Evolutionary conservation across 1,140 invertebrate species (phyloP), one percentile per base, ranked within the genome.

Genomic region (Camponotus pennsylvanicus): DNA sequence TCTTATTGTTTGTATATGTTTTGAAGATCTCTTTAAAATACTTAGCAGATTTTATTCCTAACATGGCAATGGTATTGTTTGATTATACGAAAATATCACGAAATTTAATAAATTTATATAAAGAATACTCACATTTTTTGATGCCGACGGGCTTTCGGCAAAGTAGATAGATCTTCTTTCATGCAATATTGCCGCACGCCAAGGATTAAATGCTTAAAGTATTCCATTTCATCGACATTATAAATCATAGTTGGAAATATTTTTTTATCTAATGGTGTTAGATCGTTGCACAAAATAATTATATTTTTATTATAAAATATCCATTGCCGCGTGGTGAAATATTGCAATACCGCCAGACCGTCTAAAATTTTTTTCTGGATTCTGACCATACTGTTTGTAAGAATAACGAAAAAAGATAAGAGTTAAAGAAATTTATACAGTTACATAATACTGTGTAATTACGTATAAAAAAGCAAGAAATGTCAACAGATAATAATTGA

Each of bases 291-390:
- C 0, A 99, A 92, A 84, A 96, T 93, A 27, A 97, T 92, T 85
- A 97, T 96, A 88, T 97, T 97, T n/a, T 96, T 94, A 45, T 97
- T 97, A 67, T 97, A 96, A 92, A 99, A 99, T 76, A 96, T 95
- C 98, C 98, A 99, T 92, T 98, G 96, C 61, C 98, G 96, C 9
- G 97, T 98, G 0, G 98, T 99, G 93, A 99, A 99, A 92, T 98
- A 99, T 94, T 99, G 98, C 2, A 99, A 94, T 0, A 98, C 96
- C 82, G 97, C 96, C 4, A 98, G 94, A 1, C 97, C 97, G 63
- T 97, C 96, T 7, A 96, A 95, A 84, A 98, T 97, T 80, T 96
- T 96, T 49, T 96, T 97, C 91, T 98, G 97, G 76, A 98, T 96
- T 37, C 96, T 96, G 27, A 98, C 96, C 97, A 98, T 98, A 90